A percentile compares a stretch with the other conserved stretches of the same genome.
These are phyloP conservation scores for Leptinotarsa peninsularis DNA, from an alignment of 2,888 invertebrate species.

Conservation along the genomic window DNA sequence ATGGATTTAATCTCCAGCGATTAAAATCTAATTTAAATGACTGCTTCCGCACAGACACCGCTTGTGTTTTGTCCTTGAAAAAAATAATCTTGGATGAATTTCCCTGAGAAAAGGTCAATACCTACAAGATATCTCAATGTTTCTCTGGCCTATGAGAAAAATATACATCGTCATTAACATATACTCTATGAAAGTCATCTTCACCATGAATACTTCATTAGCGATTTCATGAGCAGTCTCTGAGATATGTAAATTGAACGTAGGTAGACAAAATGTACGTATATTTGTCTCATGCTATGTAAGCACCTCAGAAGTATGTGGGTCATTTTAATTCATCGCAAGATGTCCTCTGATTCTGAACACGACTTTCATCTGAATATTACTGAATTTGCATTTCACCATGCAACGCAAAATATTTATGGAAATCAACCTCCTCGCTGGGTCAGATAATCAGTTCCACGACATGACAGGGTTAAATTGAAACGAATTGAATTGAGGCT, in stretches of 20 bases:
- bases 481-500: not conserved
- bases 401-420: constrained; percentile 7
- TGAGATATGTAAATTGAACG: constrained; percentile 2
- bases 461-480: not conserved
- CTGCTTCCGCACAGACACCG: too few species aligned
- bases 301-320: not conserved
- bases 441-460: constrained; percentile 7
- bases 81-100: too few species aligned
- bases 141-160: not conserved
- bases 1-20: too few species aligned
- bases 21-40: too few species aligned
- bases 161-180: not conserved
- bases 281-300: not conserved
- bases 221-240: not conserved
- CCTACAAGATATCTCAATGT: not conserved
- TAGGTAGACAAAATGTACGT: not conserved
- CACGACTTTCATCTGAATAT: not conserved
- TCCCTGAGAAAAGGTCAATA: too few species aligned
- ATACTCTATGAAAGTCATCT: not conserved
- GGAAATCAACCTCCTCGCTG: not conserved
- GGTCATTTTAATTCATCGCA: not conserved
- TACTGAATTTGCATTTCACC: constrained; percentile 6
- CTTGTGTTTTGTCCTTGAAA: too few species aligned
- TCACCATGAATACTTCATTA: not conserved
- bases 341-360: not conserved